Conservation (phyloP, 2,888 invertebrate genomes). For the Bedellia somnulentella region DNA sequence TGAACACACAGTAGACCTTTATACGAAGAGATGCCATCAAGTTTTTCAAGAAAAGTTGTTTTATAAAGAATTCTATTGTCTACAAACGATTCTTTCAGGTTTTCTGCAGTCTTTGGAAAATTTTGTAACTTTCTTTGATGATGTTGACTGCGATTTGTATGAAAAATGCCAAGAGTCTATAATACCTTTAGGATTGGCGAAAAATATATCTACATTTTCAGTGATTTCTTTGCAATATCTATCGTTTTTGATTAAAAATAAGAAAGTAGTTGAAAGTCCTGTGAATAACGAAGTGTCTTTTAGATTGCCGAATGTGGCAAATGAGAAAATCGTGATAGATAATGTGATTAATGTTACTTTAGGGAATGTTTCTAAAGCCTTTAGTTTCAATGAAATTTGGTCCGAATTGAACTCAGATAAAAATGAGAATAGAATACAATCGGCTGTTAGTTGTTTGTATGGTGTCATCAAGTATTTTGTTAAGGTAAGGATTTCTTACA, state of each 20-base stretch:
- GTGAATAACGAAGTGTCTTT: constrained; percentile 45
- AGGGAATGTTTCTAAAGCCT: constrained; percentile 38
- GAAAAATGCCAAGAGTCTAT: constrained; percentile 44
- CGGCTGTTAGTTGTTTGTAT: constrained; percentile 49
- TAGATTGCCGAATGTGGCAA: constrained; percentile 21
- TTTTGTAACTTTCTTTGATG: constrained; percentile 29
- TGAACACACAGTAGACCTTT: constrained; percentile 45
- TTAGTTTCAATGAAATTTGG: constrained; percentile 42
- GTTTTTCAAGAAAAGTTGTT: constrained; percentile 53
- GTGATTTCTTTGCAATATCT: constrained; percentile 49
- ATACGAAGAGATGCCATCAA: constrained; percentile 47
- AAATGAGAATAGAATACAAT: constrained; percentile 42
- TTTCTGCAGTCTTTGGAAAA: constrained; percentile 28
- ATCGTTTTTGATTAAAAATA: constrained; percentile 51
- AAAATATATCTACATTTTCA: constrained; percentile 38
- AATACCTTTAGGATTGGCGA: constrained; percentile 27
- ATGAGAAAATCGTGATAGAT: constrained; percentile 37
- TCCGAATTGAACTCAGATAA: constrained; percentile 37
- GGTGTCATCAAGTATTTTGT: constrained; percentile 47
- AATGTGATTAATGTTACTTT: constrained; percentile 32
- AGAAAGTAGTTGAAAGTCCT: constrained; percentile 45
- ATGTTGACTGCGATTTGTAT: constrained; percentile 38
- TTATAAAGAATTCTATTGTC: constrained; percentile 39
- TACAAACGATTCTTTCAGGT: constrained; percentile 36
- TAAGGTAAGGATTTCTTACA: constrained; percentile 30